These are phyloP conservation scores for Elanoides forficatus DNA, from an alignment of 2,113 vertebrate species.

Conservation along the genomic window DNA sequence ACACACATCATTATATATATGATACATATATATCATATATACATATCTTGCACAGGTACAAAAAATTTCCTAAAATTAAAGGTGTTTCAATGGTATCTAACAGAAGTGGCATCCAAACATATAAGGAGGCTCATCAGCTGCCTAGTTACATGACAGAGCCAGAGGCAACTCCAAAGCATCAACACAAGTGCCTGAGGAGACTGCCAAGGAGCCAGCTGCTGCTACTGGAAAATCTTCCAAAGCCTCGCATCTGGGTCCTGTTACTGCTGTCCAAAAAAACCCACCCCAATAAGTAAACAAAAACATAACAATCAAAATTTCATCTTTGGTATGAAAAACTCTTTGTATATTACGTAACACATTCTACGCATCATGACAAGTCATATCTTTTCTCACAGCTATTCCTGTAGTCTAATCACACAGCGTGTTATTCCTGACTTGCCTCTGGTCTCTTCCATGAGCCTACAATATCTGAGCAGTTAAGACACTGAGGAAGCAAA, in stretches of 20 bases:
- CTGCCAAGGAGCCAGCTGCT: conserved; percentile 62
- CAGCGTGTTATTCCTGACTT: neutral
- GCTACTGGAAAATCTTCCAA: conserved; percentile 45
- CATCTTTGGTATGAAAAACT: neutral
- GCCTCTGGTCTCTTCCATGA: neutral
- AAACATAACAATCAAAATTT: neutral
- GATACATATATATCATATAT: too few species aligned
- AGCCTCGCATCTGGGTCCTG: conserved; percentile 39
- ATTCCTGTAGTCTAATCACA: neutral
- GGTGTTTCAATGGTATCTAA: neutral
- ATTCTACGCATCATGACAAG: neutral
- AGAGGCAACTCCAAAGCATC: conserved; percentile 36
- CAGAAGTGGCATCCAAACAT: neutral
- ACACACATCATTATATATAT: too few species aligned
- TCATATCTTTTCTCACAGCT: neutral
- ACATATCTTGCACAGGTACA: neutral
- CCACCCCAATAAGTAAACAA: neutral
- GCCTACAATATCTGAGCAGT: neutral
- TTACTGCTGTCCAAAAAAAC: neutral
- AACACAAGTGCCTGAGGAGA: conserved; percentile 46
- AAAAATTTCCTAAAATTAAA: neutral
- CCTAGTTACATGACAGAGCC: neutral
- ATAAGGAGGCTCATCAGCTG: neutral
- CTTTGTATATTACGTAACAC: neutral
- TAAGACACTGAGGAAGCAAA: neutral